Conservation (phyloP, 2,113 vertebrate genomes). For the Serilophus lunatus region DNA sequence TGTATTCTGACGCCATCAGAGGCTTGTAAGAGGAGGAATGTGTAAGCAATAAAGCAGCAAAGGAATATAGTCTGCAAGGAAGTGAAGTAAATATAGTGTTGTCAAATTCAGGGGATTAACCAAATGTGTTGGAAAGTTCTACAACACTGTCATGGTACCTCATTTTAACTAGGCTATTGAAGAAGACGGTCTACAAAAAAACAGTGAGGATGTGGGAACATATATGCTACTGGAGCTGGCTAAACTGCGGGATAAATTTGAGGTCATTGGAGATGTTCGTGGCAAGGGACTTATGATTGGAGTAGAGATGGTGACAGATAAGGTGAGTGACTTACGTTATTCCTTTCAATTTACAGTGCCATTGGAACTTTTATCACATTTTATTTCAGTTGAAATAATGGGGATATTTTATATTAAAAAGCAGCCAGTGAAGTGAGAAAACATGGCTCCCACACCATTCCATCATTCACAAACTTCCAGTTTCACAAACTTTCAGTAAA, state of each 20-base stretch:
- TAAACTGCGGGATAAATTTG: slow-evolving; percentile 85
- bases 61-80: not conserved
- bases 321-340: slow-evolving; percentile 73
- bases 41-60: not conserved
- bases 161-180: slow-evolving; percentile 78
- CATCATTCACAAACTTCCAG: not conserved
- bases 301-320: slow-evolving; percentile 92
- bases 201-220: slow-evolving; percentile 81
- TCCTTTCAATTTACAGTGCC: not conserved
- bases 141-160: not conserved
- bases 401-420: not conserved
- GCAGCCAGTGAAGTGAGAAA: not conserved
- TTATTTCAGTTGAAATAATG: not conserved
- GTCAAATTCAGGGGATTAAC: not conserved
- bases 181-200: slow-evolving; percentile 83
- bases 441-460: not conserved
- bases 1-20: not conserved
- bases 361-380: not conserved
- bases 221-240: slow-evolving; percentile 83
- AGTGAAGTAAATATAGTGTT: not conserved
- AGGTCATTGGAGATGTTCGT: slow-evolving; percentile 91
- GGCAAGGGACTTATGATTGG: slow-evolving; percentile 94
- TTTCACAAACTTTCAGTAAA: not conserved
- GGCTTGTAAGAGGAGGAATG: not conserved
- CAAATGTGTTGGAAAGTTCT: not conserved